Conservation (phyloP, 2,888 invertebrate genomes). For the Oxyteleia sp. region DNA sequence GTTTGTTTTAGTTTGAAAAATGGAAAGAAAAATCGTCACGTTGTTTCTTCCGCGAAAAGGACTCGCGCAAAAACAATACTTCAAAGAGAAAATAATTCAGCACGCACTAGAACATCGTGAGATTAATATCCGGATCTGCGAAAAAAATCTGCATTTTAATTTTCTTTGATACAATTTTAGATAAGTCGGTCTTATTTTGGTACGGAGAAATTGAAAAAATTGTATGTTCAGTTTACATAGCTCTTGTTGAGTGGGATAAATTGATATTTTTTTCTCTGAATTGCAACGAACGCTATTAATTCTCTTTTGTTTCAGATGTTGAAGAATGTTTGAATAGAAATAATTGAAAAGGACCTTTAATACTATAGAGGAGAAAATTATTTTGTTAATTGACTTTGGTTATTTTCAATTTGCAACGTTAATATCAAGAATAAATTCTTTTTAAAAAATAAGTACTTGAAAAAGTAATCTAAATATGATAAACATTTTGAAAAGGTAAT, state of each 20-base stretch:
- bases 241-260: constrained; percentile 20
- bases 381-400: too few species aligned
- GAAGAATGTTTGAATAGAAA: constrained; percentile 10
- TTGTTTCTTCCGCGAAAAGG: neutral
- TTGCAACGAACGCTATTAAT: constrained; percentile 10
- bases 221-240: constrained; percentile 16
- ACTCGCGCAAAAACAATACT: neutral
- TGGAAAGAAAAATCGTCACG: neutral
- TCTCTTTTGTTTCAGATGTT: constrained; percentile 9
- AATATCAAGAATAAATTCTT: too few species aligned
- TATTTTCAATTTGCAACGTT: too few species aligned
- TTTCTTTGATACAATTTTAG: constrained; percentile 22
- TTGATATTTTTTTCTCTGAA: constrained; percentile 5
- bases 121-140: neutral
- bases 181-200: constrained; percentile 5
- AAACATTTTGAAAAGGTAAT: too few species aligned
- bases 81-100: constrained; percentile 10
- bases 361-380: too few species aligned
- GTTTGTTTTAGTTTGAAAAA: too few species aligned
- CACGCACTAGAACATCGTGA: neutral
- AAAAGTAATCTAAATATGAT: too few species aligned
- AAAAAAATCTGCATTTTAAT: constrained; percentile 10
- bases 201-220: neutral
- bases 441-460: too few species aligned
- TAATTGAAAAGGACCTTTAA: constrained; percentile 18